Evolutionary conservation across 1,140 invertebrate species (phyloP), one percentile per base, ranked within the genome.

Genomic region (Drosophila busckii): DNA sequence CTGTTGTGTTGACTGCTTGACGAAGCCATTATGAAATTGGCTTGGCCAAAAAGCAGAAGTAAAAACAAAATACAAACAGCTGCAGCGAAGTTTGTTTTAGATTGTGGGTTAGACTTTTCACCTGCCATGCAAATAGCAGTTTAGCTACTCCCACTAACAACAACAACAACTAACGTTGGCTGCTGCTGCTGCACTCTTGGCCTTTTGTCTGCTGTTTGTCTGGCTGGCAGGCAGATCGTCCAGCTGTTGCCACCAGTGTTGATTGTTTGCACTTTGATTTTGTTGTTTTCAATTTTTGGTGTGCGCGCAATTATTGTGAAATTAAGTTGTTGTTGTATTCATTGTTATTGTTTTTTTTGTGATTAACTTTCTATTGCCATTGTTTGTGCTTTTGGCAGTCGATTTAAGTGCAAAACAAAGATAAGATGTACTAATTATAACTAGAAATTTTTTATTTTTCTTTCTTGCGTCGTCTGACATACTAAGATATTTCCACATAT

Each of bases 11-110:
- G 48, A 60, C 49, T 62, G 38, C 17, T 37, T 63, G 71, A 59
- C 73, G 73, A 73, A 59, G 73, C 75, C 73, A 80, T 80, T 80
- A 80, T 75, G 73, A 80, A 80, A 80, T 69, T 68, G 68, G n/a
- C 64, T 12, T 5, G 32, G 29, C 22, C 16, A 42, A 42, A 22
- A 26, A 13, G 25, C 13, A 25, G 13, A n/a, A 15, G 26, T 9
- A 7, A 17, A 53, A 52, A 23, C 3, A 55, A 58, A n/a, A n/a
- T n/a, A n/a, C 23, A 19, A 61, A 69, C 64, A 75, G 70, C 56
- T 78, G 52, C 68, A 63, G n/a, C n/a, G n/a, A 68, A 80, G 73
- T 80, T 78, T 78, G 73, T 78, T 80, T 80, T 71, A n/a, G 45
- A 46, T 38, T 63, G 49, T 62, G 67, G 48, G 34, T 32, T 32